Percentiles rank a stretch among this genome's conserved stretches.
Conservation (phyloP, 2,113 vertebrate genomes). For the Halcyon malimbica region DNA sequence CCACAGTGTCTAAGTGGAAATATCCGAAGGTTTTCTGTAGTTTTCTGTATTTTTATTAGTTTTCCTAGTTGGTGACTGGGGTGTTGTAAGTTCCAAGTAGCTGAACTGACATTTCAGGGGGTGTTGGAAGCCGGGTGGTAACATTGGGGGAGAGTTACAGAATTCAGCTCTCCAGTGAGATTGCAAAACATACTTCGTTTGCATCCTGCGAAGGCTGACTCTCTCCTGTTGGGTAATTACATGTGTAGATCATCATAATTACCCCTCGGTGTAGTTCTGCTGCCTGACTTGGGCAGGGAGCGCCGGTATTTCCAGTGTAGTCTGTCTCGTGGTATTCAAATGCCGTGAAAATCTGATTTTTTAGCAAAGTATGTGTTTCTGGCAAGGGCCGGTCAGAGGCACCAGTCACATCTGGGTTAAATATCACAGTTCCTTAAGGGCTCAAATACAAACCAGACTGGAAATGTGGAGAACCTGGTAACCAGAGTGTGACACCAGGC, state of each 20-base stretch:
- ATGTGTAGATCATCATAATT: not conserved
- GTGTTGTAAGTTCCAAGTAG: not conserved
- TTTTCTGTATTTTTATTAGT: not conserved
- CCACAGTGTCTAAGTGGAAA: not conserved
- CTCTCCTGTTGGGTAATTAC: not conserved
- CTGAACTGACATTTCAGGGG: not conserved
- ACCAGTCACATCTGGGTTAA: constrained; percentile 40
- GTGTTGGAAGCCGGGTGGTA: not conserved
- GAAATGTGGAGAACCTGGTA: constrained; percentile 17
- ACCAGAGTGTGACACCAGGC: not conserved
- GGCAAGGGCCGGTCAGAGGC: constrained; percentile 24
- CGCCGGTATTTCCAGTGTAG: not conserved
- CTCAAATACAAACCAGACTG: constrained; percentile 16
- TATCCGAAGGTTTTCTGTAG: not conserved
- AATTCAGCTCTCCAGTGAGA: not conserved
- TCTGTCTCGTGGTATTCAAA: not conserved
- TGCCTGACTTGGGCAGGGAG: not conserved
- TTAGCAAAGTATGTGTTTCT: constrained; percentile 26
- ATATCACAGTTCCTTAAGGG: not conserved
- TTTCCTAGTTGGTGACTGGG: not conserved
- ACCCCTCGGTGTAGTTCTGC: not conserved
- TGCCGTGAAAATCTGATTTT: not conserved
- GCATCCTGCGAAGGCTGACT: not conserved
- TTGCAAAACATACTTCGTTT: not conserved
- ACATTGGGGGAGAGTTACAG: not conserved